Base-by-base conservation (phyloP, 2,113 vertebrate species). In the Hystrix cristata region DNA sequence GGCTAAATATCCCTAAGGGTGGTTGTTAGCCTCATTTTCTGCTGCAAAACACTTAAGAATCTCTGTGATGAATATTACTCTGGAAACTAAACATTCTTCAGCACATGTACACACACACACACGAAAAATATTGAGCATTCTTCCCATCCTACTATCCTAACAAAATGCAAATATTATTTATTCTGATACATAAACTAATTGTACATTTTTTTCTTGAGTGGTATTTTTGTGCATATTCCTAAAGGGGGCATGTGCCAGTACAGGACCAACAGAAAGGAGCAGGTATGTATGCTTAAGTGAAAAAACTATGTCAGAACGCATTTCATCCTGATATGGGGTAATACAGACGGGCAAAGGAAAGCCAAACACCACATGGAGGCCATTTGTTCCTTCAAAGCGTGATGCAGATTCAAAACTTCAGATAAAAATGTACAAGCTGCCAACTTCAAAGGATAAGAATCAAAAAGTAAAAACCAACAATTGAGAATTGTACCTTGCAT, bases 301-400 rank as follows among this genome's bases (percentile, higher is more conserved):
- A 97, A 88, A 94, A 78, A n/a, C 86, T 43, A 86, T 94, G 96
- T 95, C 71, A 97, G 76, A 96, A 95, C 79, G 11, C 11, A 96
- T 94, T 97, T 98, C 27, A 91, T 85, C 89, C 21, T 95, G 74
- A 55, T 93, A 59, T 5, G 60, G 43, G 0, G 3, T 94, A 95
- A 95, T 78, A 27, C 3, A 27, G 25, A 72, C 59, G 86, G 96
- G 43, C 86, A 96, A 97, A 7, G 48, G 79, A 93, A 93, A 90
- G 6, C 34, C 38, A 95, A 88, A 4, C 4, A 38, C 62, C 87
- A 90, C 89, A 38, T 93, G 97, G 90, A 93, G 14, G 11, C 53
- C 82, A 95, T 97, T 97, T 76, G n/a, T 83, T 96, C 65, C 95
- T 96, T 96, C 97, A 34, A 98, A 96, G 94, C 71, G 27, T 86